Conservation (phyloP, 2,888 invertebrate genomes). For the Leucoma salicis region DNA sequence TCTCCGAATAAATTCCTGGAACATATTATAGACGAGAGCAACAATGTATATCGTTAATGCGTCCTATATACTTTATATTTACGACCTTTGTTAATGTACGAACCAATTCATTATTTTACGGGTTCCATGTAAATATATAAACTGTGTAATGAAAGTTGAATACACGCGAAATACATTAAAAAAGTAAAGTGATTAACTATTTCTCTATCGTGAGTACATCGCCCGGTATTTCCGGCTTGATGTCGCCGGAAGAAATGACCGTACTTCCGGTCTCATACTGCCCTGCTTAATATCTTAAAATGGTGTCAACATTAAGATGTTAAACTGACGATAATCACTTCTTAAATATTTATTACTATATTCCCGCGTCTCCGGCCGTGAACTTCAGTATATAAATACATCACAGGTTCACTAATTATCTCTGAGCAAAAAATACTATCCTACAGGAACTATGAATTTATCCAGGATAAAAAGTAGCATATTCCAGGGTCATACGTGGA, state of each 20-base stretch:
- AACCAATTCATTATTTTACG: constrained; percentile 21
- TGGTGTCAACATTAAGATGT: no score
- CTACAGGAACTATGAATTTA: no score
- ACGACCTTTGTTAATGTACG: constrained; percentile 22
- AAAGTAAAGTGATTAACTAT: background rate
- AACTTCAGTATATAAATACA: no score
- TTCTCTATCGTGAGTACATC: constrained; percentile 20
- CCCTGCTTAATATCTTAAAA: no score
- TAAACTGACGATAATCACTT: no score
- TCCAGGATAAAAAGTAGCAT: no score
- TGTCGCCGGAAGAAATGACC: constrained; percentile 43
- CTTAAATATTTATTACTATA: no score
- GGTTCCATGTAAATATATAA: constrained; percentile 26
- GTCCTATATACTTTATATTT: constrained; percentile 23
- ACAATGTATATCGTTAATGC: constrained; percentile 22
- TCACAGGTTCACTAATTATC: no score
- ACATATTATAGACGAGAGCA: constrained; percentile 11
- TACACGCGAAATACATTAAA: constrained; percentile 34
- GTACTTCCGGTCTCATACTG: constrained; percentile 40
- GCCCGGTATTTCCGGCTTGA: constrained; percentile 34
- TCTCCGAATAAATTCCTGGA: constrained; percentile 20
- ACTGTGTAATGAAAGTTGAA: constrained; percentile 24
- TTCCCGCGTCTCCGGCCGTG: no score
- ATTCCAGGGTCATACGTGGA: no score
- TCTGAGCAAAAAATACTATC: no score